phyloP scores from a whole-genome alignment of 2,888 invertebrate genomes.

The Reticulitermes lucifugus region DNA sequence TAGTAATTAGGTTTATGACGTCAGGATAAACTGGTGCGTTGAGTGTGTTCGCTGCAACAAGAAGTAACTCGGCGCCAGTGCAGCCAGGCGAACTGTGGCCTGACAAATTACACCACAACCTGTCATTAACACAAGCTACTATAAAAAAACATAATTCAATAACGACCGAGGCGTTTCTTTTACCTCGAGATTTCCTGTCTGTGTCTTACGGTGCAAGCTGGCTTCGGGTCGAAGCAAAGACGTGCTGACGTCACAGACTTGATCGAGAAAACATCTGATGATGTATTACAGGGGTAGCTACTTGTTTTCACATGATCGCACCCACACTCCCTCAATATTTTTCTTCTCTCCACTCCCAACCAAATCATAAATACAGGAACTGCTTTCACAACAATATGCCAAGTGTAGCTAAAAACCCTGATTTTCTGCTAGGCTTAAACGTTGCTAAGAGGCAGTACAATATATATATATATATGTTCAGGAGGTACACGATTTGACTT shows the following conservation, averaged over 20 bases:
- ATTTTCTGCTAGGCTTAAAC: no score
- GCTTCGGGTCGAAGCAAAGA: neutral
- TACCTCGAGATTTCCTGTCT: neutral
- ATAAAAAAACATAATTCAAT: conserved; percentile 18
- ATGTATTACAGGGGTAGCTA: conserved; percentile 4
- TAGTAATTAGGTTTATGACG: conserved; percentile 6
- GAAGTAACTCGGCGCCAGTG: neutral
- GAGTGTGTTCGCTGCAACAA: neutral
- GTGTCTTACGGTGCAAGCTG: neutral
- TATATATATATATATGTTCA: no score
- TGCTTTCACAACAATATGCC: neutral
- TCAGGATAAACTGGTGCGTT: neutral
- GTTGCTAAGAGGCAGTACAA: no score
- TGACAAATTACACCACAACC: conserved; percentile 37
- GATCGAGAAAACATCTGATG: conserved; percentile 5
- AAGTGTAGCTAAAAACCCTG: neutral
- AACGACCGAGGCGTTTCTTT: conserved; percentile 9
- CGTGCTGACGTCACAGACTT: conserved; percentile 4
- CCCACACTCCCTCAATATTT: neutral
- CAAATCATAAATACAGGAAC: no score
- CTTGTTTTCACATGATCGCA: conserved; percentile 1
- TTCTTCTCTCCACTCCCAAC: neutral
- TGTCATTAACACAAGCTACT: conserved; percentile 35
- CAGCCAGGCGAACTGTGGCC: neutral
- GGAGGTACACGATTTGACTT: no score